phyloP scores from a whole-genome alignment of 2,797 vertebrate genomes.

The Lithobates sylvaticus region DNA sequence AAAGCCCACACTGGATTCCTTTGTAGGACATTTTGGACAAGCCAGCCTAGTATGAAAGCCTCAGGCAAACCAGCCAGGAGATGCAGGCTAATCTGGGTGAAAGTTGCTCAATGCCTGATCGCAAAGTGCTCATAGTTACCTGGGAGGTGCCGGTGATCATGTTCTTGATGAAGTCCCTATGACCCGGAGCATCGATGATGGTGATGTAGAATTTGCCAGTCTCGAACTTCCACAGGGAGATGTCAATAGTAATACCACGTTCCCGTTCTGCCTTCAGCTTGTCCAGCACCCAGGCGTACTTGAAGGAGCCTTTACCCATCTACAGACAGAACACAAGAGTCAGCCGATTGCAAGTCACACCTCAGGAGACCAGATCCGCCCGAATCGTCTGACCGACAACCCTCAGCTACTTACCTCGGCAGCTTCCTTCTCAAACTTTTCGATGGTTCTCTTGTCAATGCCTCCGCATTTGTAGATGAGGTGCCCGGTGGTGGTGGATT shows the following conservation, averaged over 20 bases:
- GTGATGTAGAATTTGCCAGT: slow-evolving; percentile 81
- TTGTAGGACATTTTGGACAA: no score
- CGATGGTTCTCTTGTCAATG: slow-evolving; percentile 85
- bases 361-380: background rate
- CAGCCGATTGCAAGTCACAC: background rate
- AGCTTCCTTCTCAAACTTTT: slow-evolving; percentile 87
- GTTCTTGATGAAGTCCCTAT: slow-evolving; percentile 88
- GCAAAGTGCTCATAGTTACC: slow-evolving; percentile 66
- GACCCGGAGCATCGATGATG: slow-evolving; percentile 83
- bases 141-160: slow-evolving; percentile 88
- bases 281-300: slow-evolving; percentile 84
- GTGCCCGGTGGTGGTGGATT: slow-evolving; percentile 83
- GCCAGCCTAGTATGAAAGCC: no score
- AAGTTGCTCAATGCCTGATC: no score
- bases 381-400: no score
- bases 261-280: slow-evolving; percentile 84
- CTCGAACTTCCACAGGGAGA: slow-evolving; percentile 86
- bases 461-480: slow-evolving; percentile 86
- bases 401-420: slow-evolving; percentile 75
- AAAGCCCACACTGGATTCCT: no score
- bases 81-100: no score
- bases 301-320: slow-evolving; percentile 88
- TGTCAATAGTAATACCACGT: slow-evolving; percentile 85
- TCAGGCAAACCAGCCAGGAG: no score
- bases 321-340: slow-evolving; percentile 48